phyloP scores from a whole-genome alignment of 2,888 invertebrate genomes.

The Ligdia adustata region DNA sequence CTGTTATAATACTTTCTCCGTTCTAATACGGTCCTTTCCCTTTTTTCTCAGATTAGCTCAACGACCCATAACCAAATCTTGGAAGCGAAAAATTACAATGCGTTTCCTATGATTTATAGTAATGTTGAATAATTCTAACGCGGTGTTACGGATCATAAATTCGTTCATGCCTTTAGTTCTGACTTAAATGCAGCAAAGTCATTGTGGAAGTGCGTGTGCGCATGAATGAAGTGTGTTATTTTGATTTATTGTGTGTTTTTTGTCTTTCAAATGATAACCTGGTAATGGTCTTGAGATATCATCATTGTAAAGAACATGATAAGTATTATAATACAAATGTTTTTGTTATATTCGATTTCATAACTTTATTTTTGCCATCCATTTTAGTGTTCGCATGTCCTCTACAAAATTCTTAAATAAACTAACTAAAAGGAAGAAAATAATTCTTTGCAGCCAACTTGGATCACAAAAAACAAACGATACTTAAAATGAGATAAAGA shows the following conservation, averaged over 20 bases:
- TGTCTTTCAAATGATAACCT: slow-evolving; percentile 13
- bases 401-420: no score
- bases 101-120: slow-evolving; percentile 48
- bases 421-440: no score
- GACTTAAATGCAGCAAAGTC: slow-evolving; percentile 43
- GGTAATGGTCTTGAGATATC: no score
- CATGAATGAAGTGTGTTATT: slow-evolving; percentile 35
- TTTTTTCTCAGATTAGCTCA: slow-evolving; percentile 47
- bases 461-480: no score
- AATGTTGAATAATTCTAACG: slow-evolving; percentile 43
- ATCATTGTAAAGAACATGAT: no score
- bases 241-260: slow-evolving; percentile 18
- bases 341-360: no score
- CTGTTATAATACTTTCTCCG: slow-evolving; percentile 29
- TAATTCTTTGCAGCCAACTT: no score
- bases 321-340: no score
- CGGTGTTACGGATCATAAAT: slow-evolving; percentile 73
- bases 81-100: slow-evolving; percentile 58
- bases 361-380: no score
- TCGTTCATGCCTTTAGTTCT: slow-evolving; percentile 59
- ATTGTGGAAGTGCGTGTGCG: slow-evolving; percentile 57
- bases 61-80: slow-evolving; percentile 61
- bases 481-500: no score
- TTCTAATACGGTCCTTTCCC: slow-evolving; percentile 26
- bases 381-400: no score